A percentile compares a stretch with the other conserved stretches of the same genome.
phyloP scores from a whole-genome alignment of 2,113 vertebrate genomes.

The Amblyopsis rosae region DNA sequence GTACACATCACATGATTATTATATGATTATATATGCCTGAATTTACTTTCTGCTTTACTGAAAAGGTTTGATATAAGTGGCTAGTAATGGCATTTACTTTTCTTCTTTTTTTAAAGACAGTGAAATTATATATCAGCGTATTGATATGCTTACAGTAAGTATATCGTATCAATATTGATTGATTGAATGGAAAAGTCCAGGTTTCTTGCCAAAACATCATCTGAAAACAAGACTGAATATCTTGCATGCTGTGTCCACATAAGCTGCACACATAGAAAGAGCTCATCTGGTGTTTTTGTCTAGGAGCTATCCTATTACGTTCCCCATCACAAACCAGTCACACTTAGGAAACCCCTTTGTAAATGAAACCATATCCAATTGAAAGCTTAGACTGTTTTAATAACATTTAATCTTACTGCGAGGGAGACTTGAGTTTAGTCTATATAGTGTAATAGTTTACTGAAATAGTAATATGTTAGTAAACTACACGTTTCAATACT shows the following conservation, averaged over 20 bases:
- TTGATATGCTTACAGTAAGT: no score
- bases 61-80: constrained; percentile 24
- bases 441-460: no score
- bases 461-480: neutral
- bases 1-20: neutral
- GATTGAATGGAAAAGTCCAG: no score
- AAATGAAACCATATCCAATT: neutral
- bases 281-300: constrained; percentile 1
- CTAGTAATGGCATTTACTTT: constrained; percentile 11
- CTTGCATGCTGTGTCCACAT: neutral
- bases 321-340: constrained; percentile 14
- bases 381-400: no score
- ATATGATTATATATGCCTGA: constrained; percentile 12
- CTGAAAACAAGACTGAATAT: neutral
- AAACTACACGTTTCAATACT: neutral
- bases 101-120: neutral
- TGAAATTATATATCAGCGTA: no score
- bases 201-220: constrained; percentile 11
- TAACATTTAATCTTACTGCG: no score
- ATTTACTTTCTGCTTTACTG: constrained; percentile 29
- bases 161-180: no score
- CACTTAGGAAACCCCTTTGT: constrained; percentile 2
- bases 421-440: no score
- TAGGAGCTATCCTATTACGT: neutral
- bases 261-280: neutral